Conservation (phyloP, 2,888 invertebrate genomes). For the Ecliptopera silaceata region DNA sequence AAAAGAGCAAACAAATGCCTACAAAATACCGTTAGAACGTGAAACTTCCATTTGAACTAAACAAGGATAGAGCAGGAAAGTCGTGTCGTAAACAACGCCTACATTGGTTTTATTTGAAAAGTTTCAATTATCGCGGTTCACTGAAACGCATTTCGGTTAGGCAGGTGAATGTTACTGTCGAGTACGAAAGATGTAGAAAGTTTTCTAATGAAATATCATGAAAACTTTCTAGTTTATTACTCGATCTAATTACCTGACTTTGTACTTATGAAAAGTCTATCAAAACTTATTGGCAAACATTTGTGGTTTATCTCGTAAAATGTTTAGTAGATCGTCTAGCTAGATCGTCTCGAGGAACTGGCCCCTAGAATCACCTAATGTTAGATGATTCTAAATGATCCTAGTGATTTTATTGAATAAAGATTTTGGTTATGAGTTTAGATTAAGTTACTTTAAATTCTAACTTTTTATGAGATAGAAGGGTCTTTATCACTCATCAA, state of each 20-base stretch:
- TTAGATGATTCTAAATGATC: too few relatives aligned
- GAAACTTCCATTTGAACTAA: slow-evolving; percentile 62
- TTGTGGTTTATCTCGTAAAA: too few relatives aligned
- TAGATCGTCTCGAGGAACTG: too few relatives aligned
- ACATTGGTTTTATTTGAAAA: slow-evolving; percentile 76
- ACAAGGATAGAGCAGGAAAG: slow-evolving; percentile 61
- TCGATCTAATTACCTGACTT: background rate
- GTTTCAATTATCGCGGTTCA: slow-evolving; percentile 66
- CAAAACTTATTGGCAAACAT: too few relatives aligned
- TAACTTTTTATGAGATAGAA: too few relatives aligned
- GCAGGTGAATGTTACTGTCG: slow-evolving; percentile 14
- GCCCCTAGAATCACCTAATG: too few relatives aligned
- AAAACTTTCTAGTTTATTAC: background rate
- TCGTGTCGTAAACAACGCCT: slow-evolving; percentile 64
- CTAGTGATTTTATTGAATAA: too few relatives aligned
- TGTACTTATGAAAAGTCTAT: too few relatives aligned
- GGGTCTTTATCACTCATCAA: too few relatives aligned
- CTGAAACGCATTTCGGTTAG: slow-evolving; percentile 46
- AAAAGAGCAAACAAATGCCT: slow-evolving; percentile 37
- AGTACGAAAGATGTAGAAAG: slow-evolving; percentile 21
- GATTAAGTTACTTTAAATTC: too few relatives aligned
- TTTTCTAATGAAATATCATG: background rate
- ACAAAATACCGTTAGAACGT: slow-evolving; percentile 51
- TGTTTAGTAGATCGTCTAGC: too few relatives aligned
- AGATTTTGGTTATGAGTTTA: too few relatives aligned